These are phyloP conservation scores for Orientallactaga sibirica DNA, from an alignment of 2,797 vertebrate species.

Conservation along the genomic window DNA sequence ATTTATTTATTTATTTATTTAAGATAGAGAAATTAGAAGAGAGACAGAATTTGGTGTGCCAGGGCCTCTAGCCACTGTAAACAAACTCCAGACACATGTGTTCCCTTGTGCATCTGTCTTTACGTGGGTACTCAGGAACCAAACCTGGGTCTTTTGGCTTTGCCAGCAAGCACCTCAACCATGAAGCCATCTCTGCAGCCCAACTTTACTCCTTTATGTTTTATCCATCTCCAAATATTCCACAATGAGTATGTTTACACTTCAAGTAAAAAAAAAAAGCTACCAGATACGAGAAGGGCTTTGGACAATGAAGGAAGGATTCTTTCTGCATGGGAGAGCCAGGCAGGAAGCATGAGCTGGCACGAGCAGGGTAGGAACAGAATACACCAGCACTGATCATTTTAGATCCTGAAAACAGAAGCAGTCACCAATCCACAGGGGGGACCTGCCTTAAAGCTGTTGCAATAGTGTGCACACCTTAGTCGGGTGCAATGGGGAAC, in stretches of 20 bases:
- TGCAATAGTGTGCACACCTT: neutral
- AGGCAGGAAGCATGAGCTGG: neutral
- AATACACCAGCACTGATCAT: neutral
- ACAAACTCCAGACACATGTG: too few species aligned
- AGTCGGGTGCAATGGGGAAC: neutral
- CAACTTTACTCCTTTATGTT: neutral
- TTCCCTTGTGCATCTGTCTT: too few species aligned
- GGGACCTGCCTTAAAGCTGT: neutral
- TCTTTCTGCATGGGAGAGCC: neutral
- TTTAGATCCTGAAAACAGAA: neutral
- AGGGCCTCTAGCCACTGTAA: too few species aligned
- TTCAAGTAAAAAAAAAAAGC: slow-evolving; percentile 44
- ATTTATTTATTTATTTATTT: too few species aligned
- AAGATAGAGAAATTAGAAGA: too few species aligned
- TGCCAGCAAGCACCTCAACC: too few species aligned
- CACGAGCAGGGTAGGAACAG: rapidly evolving
- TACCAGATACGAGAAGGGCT: neutral
- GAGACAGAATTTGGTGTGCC: too few species aligned
- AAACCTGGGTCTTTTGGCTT: too few species aligned
- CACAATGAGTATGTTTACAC: slow-evolving; percentile 9
- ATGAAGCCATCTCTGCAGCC: too few species aligned
- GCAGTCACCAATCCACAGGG: neutral
- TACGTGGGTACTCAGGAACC: too few species aligned
- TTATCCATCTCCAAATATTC: slow-evolving; percentile 25
- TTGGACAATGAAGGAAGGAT: neutral